Percentiles rank a stretch among this genome's conserved stretches.
Conservation (phyloP, 2,888 invertebrate genomes). For the Hyposoter didymator region DNA sequence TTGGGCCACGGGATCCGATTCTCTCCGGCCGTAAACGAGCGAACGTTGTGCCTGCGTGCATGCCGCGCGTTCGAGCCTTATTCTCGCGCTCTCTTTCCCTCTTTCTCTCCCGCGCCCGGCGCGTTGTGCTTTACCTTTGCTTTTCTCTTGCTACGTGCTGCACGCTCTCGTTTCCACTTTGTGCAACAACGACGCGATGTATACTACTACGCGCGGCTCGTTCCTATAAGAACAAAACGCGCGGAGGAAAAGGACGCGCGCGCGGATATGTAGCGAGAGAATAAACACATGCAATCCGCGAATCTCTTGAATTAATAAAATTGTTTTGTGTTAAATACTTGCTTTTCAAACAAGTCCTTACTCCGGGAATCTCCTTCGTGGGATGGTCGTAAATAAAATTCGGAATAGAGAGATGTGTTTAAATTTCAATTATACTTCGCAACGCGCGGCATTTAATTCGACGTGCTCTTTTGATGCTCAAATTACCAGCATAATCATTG, state of each 20-base stretch:
- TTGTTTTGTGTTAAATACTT: background rate
- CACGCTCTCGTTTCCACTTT: slow-evolving; percentile 9
- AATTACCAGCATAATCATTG: no score
- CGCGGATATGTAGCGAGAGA: background rate
- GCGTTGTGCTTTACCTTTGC: background rate
- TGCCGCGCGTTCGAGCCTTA: slow-evolving; percentile 52
- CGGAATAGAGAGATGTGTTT: no score
- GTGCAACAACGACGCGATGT: background rate
- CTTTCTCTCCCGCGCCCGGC: background rate
- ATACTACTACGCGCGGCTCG: background rate
- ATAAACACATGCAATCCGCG: background rate
- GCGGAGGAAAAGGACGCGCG: background rate
- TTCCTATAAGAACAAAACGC: background rate
- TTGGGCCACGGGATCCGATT: slow-evolving; percentile 76
- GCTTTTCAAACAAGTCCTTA: no score
- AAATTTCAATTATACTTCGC: no score
- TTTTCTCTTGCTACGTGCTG: background rate
- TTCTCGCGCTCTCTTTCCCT: no score
- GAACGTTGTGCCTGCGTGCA: slow-evolving; percentile 65
- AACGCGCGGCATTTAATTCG: no score
- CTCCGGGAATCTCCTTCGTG: no score
- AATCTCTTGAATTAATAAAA: background rate
- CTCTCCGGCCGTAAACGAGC: slow-evolving; percentile 79
- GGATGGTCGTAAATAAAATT: no score
- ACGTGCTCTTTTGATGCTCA: no score